Evolutionary conservation across 2,797 vertebrate species (phyloP), one percentile per base, ranked within the genome.

Genomic region (Microtus agrestis): DNA sequence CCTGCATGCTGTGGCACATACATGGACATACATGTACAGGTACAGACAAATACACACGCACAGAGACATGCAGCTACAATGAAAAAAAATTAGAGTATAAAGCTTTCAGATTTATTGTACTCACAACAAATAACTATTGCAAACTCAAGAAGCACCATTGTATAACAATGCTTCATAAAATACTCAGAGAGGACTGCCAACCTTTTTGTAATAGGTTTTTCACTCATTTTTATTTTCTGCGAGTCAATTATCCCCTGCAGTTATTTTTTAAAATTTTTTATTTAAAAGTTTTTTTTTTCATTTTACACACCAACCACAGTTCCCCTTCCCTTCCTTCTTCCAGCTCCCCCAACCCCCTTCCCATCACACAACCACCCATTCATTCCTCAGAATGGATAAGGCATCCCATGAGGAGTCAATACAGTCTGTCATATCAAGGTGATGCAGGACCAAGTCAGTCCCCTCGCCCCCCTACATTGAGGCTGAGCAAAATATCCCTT

Each of bases 71-170:
- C 34, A 71, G 69, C 19, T 23, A 73, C 11, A 40, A 14, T 48
- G 6, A 48, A 51, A 59, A 17, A 17, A 19, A 43, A n/a, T 91
- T 63, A 67, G 40, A 21, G n/a, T 46, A 76, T 43, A 65, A 93
- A 90, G 40, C 6, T 25, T 94, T 94, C 14, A 74, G 43, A 89
- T 85, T 86, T 91, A 40, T 14, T 76, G 14, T 93, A 86, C 46
- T 84, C 29, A 91, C 63, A 61, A 77, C 2, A 67, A 14, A 67
- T 77, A 51, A 78, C 34, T 71, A 31, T 29, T 31, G 23, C 31
- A 69, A 95, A 87, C 4, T 80, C n/a, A 51, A 13, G 31, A 1
- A 86, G 31, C 54, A 93, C 56, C 4, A 95, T 23, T 80, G 59
- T 93, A 27, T 93, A 77, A 85, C 15, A 43, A 17, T 6, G 25